These are phyloP conservation scores for Gila robusta DNA, from an alignment of 2,797 vertebrate genomes.

Conservation along the genomic window DNA sequence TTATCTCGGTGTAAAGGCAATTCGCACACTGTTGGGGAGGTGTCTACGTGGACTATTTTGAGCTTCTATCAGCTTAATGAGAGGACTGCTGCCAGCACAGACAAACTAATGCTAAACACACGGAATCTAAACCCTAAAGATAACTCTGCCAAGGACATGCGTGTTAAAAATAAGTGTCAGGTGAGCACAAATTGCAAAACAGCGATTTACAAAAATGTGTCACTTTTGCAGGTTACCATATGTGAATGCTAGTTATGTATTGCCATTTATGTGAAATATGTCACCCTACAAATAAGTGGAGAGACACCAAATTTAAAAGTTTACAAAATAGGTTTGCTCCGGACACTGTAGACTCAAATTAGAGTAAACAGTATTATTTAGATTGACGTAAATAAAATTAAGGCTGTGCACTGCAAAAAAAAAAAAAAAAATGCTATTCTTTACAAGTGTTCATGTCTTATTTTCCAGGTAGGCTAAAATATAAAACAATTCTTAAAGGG, in stretches of 20 bases:
- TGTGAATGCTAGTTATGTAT: background rate
- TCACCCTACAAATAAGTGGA: background rate
- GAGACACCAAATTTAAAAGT: conserved; percentile 2
- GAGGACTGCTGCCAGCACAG: conserved; percentile 49
- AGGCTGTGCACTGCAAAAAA: too few species aligned
- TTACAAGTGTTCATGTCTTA: too few species aligned
- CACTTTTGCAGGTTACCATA: background rate
- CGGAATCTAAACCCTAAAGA: conserved; percentile 14
- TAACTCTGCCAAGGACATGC: background rate
- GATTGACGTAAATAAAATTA: background rate
- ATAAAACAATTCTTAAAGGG: too few species aligned
- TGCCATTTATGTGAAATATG: conserved; percentile 29
- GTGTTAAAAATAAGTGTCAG: conserved; percentile 42
- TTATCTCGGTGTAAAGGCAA: conserved; percentile 53
- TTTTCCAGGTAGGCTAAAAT: too few species aligned
- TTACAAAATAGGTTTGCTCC: background rate
- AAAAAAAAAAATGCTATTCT: too few species aligned
- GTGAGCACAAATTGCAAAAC: conserved; percentile 28
- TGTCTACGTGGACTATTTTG: conserved; percentile 55
- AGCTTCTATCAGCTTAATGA: conserved; percentile 63
- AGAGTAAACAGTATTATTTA: background rate
- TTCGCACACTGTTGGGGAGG: conserved; percentile 36
- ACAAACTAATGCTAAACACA: conserved; percentile 43
- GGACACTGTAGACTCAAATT: background rate
- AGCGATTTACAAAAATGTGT: conserved; percentile 8